Conservation (phyloP, 2,797 vertebrate genomes). For the Anguilla megastoma region DNA sequence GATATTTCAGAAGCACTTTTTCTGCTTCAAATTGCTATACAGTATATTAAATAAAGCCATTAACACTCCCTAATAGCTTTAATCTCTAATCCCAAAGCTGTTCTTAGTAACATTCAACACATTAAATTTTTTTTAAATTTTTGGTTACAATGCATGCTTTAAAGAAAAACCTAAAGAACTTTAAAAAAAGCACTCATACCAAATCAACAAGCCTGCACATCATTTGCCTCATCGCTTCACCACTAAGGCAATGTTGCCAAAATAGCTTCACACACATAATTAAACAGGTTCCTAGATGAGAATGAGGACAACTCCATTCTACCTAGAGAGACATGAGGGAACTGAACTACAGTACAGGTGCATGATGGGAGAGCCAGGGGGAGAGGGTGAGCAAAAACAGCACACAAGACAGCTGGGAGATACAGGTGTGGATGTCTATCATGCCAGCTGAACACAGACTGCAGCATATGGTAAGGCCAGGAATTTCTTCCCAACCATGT, state of each 20-base stretch:
- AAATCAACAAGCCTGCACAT: background rate
- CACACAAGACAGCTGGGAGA: constrained; percentile 59
- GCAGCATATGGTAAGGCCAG: constrained; percentile 57
- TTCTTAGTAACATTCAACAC: background rate
- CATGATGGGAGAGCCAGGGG: background rate
- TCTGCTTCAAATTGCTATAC: background rate
- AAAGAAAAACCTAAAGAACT: no score
- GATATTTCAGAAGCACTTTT: background rate
- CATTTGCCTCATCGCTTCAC: background rate
- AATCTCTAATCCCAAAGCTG: background rate
- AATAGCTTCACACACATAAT: background rate
- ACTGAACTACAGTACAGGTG: background rate
- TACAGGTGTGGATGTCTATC: constrained; percentile 59
- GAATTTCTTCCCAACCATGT: constrained; percentile 42
- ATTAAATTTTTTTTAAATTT: no score
- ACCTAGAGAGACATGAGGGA: background rate
- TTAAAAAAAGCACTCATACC: background rate
- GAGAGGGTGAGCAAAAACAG: constrained; percentile 27
- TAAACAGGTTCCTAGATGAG: constrained; percentile 3
- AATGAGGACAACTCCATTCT: background rate
- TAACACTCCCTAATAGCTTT: background rate
- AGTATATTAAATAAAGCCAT: background rate
- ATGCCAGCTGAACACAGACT: constrained; percentile 57
- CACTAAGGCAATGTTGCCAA: background rate
- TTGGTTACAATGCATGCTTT: background rate